Conservation (phyloP, 2,113 vertebrate genomes). For the Atractosteus spatula region DNA sequence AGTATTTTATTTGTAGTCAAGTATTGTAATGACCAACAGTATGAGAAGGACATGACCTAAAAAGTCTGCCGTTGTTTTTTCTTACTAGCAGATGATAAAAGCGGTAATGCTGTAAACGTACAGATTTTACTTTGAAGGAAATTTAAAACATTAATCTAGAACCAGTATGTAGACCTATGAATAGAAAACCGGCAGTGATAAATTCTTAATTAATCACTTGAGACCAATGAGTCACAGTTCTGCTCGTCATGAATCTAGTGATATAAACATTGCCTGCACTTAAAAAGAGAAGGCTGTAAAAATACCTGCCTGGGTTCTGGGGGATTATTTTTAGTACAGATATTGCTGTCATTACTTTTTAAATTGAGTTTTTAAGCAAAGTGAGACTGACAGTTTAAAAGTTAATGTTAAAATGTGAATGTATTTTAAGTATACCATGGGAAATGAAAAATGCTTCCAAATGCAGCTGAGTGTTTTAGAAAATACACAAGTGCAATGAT, state of each 20-base stretch:
- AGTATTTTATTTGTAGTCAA: not conserved
- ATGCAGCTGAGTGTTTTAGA: too few species aligned
- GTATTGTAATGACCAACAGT: not conserved
- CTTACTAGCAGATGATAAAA: constrained; percentile 29
- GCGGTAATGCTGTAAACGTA: constrained; percentile 32
- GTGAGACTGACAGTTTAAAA: too few species aligned
- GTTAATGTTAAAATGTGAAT: too few species aligned
- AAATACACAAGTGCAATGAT: too few species aligned
- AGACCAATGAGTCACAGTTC: constrained; percentile 57
- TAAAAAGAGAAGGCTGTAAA: constrained; percentile 10
- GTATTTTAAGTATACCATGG: too few species aligned
- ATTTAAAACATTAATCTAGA: constrained; percentile 52
- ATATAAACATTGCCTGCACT: constrained; percentile 33
- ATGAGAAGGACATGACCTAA: not conserved
- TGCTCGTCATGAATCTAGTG: constrained; percentile 28
- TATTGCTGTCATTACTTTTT: too few species aligned
- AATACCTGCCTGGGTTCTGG: not conserved
- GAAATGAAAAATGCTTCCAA: too few species aligned
- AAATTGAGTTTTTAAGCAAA: too few species aligned
- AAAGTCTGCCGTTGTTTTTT: constrained; percentile 2
- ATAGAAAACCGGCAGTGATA: constrained; percentile 56
- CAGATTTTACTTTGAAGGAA: constrained; percentile 39
- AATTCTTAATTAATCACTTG: constrained; percentile 62
- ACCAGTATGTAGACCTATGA: constrained; percentile 48
- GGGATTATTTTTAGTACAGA: constrained; percentile 3